A percentile compares a stretch with the other conserved stretches of the same genome.
These are phyloP conservation scores for Platichthys flesus DNA, from an alignment of 2,113 vertebrate species.

Conservation along the genomic window DNA sequence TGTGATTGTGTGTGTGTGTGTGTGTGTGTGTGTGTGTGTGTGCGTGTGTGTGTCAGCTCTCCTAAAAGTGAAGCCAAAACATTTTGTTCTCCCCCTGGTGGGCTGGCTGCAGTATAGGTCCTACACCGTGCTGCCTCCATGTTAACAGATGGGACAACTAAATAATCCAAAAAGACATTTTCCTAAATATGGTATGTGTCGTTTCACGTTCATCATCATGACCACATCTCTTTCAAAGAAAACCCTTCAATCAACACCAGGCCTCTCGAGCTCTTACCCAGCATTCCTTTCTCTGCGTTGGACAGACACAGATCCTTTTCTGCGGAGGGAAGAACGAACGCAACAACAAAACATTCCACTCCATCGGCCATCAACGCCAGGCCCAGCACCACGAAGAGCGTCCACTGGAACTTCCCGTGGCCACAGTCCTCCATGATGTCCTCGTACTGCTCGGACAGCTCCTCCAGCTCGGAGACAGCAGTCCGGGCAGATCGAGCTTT, in stretches of 20 bases:
- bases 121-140: no score
- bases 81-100: no score
- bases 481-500: constrained; percentile 84
- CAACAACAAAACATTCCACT: constrained; percentile 96
- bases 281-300: constrained; percentile 94
- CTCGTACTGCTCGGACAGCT: constrained; percentile 94
- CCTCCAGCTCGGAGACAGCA: constrained; percentile 87
- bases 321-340: constrained; percentile 93
- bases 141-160: no score
- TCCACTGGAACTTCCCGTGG: constrained; percentile 97
- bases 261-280: constrained; percentile 86
- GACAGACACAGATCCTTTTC: constrained; percentile 97
- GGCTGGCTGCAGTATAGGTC: no score
- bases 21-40: no score
- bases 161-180: no score
- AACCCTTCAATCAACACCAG: constrained; percentile 9
- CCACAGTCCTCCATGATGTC: constrained; percentile 97
- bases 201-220: no score
- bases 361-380: constrained; percentile 96
- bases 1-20: background rate
- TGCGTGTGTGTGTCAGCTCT: background rate
- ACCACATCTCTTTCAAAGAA: background rate
- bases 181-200: no score
- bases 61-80: no score
- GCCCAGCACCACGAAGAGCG: constrained; percentile 91